Conservation (phyloP, 2,888 invertebrate genomes). For the Orthosia gothica region DNA sequence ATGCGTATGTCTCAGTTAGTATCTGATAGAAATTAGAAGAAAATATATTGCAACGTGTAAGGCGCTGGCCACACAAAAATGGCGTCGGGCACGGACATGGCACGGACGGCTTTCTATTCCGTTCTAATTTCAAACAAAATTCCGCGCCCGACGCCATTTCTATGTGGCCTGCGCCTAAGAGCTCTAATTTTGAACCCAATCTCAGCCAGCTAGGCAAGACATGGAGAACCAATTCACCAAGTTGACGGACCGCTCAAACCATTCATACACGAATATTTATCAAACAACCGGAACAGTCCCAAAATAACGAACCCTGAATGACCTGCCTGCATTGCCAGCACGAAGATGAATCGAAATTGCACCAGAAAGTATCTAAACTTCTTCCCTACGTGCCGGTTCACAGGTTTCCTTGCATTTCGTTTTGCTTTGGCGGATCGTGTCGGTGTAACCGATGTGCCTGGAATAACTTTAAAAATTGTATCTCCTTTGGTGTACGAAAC, state of each 20-base stretch:
- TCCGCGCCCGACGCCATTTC: too few species aligned
- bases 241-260: not conserved
- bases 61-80: too few species aligned
- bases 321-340: slow-evolving; percentile 5
- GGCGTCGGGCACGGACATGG: too few species aligned
- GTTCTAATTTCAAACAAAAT: too few species aligned
- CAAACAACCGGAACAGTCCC: not conserved
- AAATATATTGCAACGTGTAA: too few species aligned
- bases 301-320: slow-evolving; percentile 8
- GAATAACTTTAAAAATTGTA: slow-evolving; percentile 46
- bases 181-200: too few species aligned
- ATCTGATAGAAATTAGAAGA: too few species aligned
- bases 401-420: slow-evolving; percentile 24
- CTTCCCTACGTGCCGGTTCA: slow-evolving; percentile 46
- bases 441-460: slow-evolving; percentile 17
- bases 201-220: too few species aligned
- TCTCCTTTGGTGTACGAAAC: slow-evolving; percentile 4
- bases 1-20: too few species aligned
- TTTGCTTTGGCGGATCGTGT: slow-evolving; percentile 31
- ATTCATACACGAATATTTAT: not conserved
- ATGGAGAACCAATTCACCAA: too few species aligned
- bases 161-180: too few species aligned
- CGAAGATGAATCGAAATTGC: slow-evolving; percentile 28
- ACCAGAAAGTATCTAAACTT: slow-evolving; percentile 37
- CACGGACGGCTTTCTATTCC: too few species aligned